Base-by-base conservation (phyloP, 2,888 invertebrate genomes). In the Orgyia antiqua region DNA sequence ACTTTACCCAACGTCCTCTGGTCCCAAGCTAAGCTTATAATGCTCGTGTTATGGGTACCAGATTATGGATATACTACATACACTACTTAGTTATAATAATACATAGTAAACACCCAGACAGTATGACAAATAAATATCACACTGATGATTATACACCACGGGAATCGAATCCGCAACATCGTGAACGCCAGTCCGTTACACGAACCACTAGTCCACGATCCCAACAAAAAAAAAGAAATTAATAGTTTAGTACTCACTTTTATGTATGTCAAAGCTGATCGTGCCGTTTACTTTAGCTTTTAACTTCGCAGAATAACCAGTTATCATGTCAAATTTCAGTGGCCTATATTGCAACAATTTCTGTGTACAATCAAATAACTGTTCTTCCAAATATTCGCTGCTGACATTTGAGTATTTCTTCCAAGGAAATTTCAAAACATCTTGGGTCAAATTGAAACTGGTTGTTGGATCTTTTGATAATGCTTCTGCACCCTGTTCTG, bases 221-320 rank as follows among this genome's bases (percentile, higher is more conserved):
- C n/a, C n/a, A n/a, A n/a, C n/a, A n/a, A n/a, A n/a, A n/a, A n/a
- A n/a, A n/a, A n/a, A n/a, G n/a, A n/a, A n/a, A n/a, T n/a, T n/a
- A n/a, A n/a, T n/a, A n/a, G n/a, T n/a, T n/a, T n/a, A 9, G 4
- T 24, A 64, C 64, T 69, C 68, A 83, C 87, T 72, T 70, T 77
- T 80, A 39, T 78, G 77, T 1, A 90, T 57, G 41, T 88, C 84
- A 26, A 90, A 62, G 46, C 57, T 71, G 6, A 87, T 45, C 10
- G 82, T 82, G 38, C 88, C 88, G 45, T 87, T 86, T 33, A 68
- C 76, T 48, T 74, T 87, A n/a, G 88, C 86, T 20, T 80, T 65
- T 26, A 89, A 63, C 47, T 87, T 76, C 19, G 90, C 58, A 36
- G 73, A 60, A 42, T 88, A 83, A 7, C 88, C 88, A 0, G 88